These are phyloP conservation scores for Cataglyphis cursor DNA, from an alignment of 2,888 invertebrate species.

Conservation along the genomic window DNA sequence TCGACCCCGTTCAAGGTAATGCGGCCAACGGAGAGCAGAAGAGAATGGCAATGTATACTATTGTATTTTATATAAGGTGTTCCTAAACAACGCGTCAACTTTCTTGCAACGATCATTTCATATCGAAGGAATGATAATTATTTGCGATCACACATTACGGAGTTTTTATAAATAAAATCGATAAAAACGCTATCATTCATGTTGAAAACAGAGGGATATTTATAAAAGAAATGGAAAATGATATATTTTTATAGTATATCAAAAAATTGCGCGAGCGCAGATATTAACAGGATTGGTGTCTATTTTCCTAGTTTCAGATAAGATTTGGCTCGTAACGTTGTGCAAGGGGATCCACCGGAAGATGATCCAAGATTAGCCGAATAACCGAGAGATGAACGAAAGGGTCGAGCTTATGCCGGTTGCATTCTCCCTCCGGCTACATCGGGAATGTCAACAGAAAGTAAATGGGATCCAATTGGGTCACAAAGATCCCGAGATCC, in stretches of 20 bases:
- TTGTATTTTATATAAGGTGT: background rate
- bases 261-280: background rate
- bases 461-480: constrained; percentile 63
- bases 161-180: background rate
- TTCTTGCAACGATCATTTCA: background rate
- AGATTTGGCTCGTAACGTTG: constrained; percentile 35
- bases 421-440: constrained; percentile 54
- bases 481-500: constrained; percentile 60
- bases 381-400: constrained; percentile 58
- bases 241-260: background rate
- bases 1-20: constrained; percentile 49
- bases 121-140: background rate
- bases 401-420: constrained; percentile 66
- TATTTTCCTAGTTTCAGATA: background rate
- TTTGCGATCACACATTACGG: background rate
- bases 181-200: background rate
- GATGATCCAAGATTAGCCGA: constrained; percentile 75
- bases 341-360: constrained; percentile 62
- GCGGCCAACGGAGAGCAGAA: background rate
- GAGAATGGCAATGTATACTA: background rate
- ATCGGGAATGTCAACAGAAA: constrained; percentile 67
- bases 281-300: constrained; percentile 1
- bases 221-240: background rate
- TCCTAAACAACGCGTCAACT: background rate
- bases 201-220: background rate